phyloP scores from a whole-genome alignment of 1,140 invertebrate genomes.

The Drosophila sulfurigaster region DNA sequence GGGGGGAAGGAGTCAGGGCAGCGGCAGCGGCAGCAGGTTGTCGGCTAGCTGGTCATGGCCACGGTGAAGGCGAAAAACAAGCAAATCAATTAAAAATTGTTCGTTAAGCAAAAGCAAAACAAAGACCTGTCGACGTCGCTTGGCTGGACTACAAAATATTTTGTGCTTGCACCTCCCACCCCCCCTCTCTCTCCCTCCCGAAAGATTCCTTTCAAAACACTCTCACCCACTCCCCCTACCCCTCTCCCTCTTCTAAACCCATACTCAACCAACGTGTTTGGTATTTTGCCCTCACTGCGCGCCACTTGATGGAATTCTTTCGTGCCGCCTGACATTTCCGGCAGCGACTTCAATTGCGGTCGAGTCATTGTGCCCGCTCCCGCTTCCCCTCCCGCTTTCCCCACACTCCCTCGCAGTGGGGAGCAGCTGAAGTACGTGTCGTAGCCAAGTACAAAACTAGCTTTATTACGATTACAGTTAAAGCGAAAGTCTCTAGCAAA shows the following conservation, averaged over 20 bases:
- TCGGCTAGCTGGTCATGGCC: conserved; percentile 74
- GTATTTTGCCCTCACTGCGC: neutral
- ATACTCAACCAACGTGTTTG: no score
- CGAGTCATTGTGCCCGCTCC: conserved; percentile 12
- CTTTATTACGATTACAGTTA: conserved; percentile 14
- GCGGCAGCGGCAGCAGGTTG: neutral
- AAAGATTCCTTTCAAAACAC: neutral
- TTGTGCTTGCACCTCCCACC: conserved; percentile 1
- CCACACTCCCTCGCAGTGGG: neutral
- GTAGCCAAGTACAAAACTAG: conserved; percentile 2
- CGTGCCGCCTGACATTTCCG: conserved; percentile 70
- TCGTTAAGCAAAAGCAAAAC: conserved; percentile 38
- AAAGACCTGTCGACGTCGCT: neutral
- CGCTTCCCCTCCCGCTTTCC: neutral
- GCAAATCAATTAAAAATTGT: conserved; percentile 79
- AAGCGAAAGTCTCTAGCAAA: conserved; percentile 17
- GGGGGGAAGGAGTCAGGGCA: neutral
- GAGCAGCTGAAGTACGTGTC: neutral
- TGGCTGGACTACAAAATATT: conserved; percentile 13
- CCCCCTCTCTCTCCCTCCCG: no score
- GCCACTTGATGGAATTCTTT: conserved; percentile 63
- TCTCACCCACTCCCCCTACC: neutral
- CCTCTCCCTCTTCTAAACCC: no score
- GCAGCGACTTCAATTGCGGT: conserved; percentile 31
- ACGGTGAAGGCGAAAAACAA: conserved; percentile 73